Base-by-base conservation (phyloP, 1,140 invertebrate genomes). In the Thrips palmi region DNA sequence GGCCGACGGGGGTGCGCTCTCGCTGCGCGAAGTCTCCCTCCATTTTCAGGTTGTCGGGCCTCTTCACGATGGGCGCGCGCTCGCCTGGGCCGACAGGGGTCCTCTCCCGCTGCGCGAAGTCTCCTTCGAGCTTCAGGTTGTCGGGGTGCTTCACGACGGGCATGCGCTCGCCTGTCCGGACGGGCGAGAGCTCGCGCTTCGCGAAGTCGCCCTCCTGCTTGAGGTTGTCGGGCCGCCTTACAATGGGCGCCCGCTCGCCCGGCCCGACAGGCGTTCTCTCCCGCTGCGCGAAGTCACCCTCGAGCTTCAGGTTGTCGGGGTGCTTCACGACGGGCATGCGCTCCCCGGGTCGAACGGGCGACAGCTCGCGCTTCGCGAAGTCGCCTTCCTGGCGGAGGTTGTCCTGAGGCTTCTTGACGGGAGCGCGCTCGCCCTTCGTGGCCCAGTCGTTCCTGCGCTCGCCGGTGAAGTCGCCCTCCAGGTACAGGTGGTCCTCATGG, bases 51-150 rank as follows among this genome's bases (percentile, higher is more conserved):
- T 19, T 58, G 33, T 62, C 59, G 0, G 49, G 50, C 41, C 52
- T 52, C 29, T 49, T 52, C 8, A 54, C 50, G 12, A 58, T 46
- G 2, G 50, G 47, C 15, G 53, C 51, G 43, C 58, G 45, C 22
- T 62, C 59, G 10, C 51, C 60, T 3, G 51, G 52, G 8, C 42
- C 41, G 2, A 23, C 35, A 18, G 37, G 25, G 0, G 52, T 55
- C 36, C 53, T 35, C 25, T 53, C 52, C n/a, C 55, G 49, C n/a
- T 49, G 44, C 17, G 54, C 51, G 43, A 70, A 69, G 12, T 72
- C 66, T 5, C 71, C 70, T 56, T 76, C 72, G 2, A 69, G 65
- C 44, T 53, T 58, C 0, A 77, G 52, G 48, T 77, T 77, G 49
- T 73, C 66, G 43, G 56, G 49, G 31, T 41, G 58, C 41, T 45